A percentile compares a stretch with the other conserved stretches of the same genome.
Conservation (phyloP, 2,113 vertebrate species). For the Periophthalmus modestus region DNA sequence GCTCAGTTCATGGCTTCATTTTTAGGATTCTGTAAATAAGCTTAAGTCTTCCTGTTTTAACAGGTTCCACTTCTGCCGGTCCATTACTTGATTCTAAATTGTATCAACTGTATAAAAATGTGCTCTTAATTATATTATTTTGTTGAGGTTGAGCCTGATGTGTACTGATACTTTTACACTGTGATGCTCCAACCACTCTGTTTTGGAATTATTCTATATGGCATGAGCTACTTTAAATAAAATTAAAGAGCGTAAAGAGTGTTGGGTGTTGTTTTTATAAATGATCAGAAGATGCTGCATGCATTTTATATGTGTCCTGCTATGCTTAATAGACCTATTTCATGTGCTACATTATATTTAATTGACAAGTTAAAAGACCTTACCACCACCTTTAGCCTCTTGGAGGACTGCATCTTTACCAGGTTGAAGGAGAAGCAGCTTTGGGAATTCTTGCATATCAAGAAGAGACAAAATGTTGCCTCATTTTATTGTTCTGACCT, state of each 20-base stretch:
- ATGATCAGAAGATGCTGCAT: not conserved
- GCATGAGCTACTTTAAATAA: slow-evolving; percentile 7
- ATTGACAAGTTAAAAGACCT: no score
- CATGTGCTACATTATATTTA: slow-evolving; percentile 1
- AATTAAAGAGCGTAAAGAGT: not conserved
- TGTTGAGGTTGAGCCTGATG: slow-evolving; percentile 24
- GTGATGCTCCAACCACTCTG: slow-evolving; percentile 33
- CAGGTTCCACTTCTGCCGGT: slow-evolving; percentile 54
- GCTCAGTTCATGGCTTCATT: slow-evolving; percentile 11
- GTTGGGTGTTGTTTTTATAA: not conserved
- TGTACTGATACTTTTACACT: slow-evolving; percentile 30
- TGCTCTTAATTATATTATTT: slow-evolving; percentile 30
- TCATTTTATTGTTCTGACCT: not conserved
- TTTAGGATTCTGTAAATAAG: slow-evolving; percentile 29
- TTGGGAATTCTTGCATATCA: slow-evolving; percentile 4
- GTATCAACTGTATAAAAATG: slow-evolving; percentile 18
- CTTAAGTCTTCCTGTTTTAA: slow-evolving; percentile 63
- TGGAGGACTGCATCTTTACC: no score
- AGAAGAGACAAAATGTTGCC: not conserved
- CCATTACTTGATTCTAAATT: slow-evolving; percentile 66
- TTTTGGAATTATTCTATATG: slow-evolving; percentile 30
- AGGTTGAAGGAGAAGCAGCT: slow-evolving; percentile 3
- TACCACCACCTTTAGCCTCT: no score
- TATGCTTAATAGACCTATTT: not conserved
- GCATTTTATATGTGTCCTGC: not conserved